phyloP scores from a whole-genome alignment of 92 coral and sea anemone genomes.

The Phenganax subtilis region DNA sequence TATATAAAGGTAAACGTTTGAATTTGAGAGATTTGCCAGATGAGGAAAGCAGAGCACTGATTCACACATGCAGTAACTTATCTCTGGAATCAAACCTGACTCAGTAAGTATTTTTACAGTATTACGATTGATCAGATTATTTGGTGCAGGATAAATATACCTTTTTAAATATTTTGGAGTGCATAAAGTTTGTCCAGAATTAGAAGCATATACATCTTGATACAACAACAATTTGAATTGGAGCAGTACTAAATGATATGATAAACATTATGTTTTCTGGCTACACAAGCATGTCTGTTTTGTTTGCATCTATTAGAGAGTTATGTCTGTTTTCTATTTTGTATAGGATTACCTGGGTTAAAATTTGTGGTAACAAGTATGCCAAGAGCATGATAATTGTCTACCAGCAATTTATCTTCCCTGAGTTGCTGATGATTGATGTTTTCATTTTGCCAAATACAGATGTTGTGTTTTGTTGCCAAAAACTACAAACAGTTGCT shows the following conservation, averaged over 20 bases:
- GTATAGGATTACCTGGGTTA: conserved; percentile 35
- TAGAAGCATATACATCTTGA: no score
- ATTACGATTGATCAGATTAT: background rate
- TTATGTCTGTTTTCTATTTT: background rate
- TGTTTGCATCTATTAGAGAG: background rate
- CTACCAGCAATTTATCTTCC: conserved; percentile 26
- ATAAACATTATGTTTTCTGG: background rate
- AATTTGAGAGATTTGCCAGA: background rate
- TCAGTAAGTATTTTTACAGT: background rate
- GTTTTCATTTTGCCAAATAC: conserved; percentile 33
- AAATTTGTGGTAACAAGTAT: conserved; percentile 39
- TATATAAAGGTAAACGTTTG: background rate
- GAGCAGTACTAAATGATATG: background rate
- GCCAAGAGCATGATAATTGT: conserved; percentile 11
- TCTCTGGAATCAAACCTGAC: background rate
- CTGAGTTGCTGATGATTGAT: conserved; percentile 13
- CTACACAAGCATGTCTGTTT: background rate
- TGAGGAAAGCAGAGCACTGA: background rate
- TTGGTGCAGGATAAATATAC: no score
- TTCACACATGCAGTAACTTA: background rate
- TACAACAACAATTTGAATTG: background rate
- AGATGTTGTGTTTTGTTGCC: conserved; percentile 30
- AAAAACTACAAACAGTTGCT: conserved; percentile 20
- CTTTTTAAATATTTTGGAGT: no score
- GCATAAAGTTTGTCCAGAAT: no score